A percentile compares a stretch with the other conserved stretches of the same genome.
These are phyloP conservation scores for Diabrotica undecimpunctata DNA, from an alignment of 1,140 invertebrate species.

Conservation along the genomic window DNA sequence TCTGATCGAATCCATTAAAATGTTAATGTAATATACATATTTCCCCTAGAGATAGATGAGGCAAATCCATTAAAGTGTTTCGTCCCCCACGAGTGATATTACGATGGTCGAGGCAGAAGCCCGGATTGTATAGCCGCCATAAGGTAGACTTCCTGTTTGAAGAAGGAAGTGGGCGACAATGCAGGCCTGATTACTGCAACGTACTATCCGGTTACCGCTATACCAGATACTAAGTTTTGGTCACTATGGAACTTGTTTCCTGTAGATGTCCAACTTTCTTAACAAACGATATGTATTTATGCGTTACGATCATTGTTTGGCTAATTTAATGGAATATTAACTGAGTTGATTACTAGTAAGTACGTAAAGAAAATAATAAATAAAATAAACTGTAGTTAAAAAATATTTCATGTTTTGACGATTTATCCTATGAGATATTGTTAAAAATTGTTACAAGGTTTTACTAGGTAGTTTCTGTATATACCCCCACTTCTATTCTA, in stretches of 20 bases:
- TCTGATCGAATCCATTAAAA: background rate
- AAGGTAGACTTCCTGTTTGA: constrained; percentile 2
- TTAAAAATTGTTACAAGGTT: too few relatives aligned
- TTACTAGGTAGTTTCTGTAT: too few relatives aligned
- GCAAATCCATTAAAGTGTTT: background rate
- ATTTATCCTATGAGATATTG: too few relatives aligned
- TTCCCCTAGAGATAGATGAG: background rate
- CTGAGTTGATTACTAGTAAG: too few relatives aligned
- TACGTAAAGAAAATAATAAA: too few relatives aligned
- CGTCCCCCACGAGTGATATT: constrained; percentile 1
- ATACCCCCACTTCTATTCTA: too few relatives aligned
- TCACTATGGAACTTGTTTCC: background rate
- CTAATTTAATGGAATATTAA: too few relatives aligned
- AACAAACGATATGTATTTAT: background rate
- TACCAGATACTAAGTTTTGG: background rate
- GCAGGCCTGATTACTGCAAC: background rate
- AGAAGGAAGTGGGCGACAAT: background rate
- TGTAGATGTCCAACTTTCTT: background rate
- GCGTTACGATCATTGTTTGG: too few relatives aligned
- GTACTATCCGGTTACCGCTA: background rate
- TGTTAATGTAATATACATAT: background rate
- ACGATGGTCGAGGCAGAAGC: background rate
- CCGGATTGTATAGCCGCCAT: background rate
- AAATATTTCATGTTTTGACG: too few relatives aligned
- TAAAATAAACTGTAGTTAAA: too few relatives aligned